Base-by-base conservation (phyloP, 2,888 invertebrate species). In the Trileptium ribeirensis region DNA sequence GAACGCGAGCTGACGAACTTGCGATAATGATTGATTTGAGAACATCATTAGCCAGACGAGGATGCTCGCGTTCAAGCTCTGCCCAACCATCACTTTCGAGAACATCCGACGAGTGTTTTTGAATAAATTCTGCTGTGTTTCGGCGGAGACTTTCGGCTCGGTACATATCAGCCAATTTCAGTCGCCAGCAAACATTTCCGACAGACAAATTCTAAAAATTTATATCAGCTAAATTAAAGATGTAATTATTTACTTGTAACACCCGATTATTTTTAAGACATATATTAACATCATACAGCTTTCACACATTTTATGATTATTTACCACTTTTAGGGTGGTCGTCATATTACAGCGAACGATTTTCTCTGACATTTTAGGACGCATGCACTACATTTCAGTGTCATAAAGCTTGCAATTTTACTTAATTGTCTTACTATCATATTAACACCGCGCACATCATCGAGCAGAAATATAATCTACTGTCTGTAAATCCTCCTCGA, bases 91-190 rank as follows among this genome's bases (percentile, higher is more conserved):
- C 33, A 0, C 83, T 81, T 19, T 64, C 37, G 33, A 83, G 74
- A 29, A 84, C 81, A 0, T 81, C 80, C 24, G 33, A 38, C 37
- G 79, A 81, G 67, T 84, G 70, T 19, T 34, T 74, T 15, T 67
- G 78, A 67, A 85, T 81, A 33, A 83, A 79, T 1, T 51, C 78
- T 19, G 83, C 67, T 67, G 83, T 83, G 15, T 67, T 67, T 15
- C 75, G 75, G 70, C 83, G 83, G 0, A 84, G 67, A 0, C 70
- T 38, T 3, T 80, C 79, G 8, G 98, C 97, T 88, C 95, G 96
- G 89, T 99, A 97, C 86, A 97, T 92, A 92, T 98, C 98, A 81
- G 98, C 98, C 87, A 98, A 92, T 87, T 97, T 97, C 87, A 99
- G 92, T 85, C 96, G 96, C 90, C 97, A 97, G 77, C 97, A 97